Percentiles rank a stretch among this genome's conserved stretches.
These are phyloP conservation scores for Tonatia bakeri DNA, from an alignment of 2,113 vertebrate genomes.

Conservation along the genomic window DNA sequence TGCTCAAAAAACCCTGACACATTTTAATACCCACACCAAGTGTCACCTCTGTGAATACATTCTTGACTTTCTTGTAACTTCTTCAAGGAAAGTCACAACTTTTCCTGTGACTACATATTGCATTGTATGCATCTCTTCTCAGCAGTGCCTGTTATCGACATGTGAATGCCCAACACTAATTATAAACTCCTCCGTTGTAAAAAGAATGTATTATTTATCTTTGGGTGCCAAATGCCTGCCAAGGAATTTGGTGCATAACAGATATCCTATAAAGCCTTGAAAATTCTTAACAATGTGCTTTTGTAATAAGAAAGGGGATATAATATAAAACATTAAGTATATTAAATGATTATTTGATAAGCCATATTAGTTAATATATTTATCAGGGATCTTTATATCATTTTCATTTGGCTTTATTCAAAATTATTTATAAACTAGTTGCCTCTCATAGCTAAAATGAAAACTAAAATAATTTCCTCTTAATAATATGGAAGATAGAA, in stretches of 20 bases:
- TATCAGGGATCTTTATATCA: not conserved
- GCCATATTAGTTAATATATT: not conserved
- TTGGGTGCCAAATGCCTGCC: not conserved
- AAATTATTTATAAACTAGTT: not conserved
- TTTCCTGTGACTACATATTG: not conserved
- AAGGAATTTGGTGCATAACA: not conserved
- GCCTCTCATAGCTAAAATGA: not conserved
- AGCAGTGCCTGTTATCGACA: not conserved
- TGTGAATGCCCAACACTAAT: not conserved
- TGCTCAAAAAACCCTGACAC: not conserved
- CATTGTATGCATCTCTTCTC: not conserved
- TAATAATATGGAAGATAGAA: conserved; percentile 32
- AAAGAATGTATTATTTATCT: not conserved
- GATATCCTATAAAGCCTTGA: not conserved
- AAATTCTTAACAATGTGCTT: not conserved
- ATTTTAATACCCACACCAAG: not conserved
- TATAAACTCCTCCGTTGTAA: not conserved
- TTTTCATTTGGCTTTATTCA: not conserved
- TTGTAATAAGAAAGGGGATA: not conserved
- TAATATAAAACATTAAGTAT: not conserved
- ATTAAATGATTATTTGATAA: not conserved
- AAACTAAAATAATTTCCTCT: conserved; percentile 15
- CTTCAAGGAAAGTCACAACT: not conserved
- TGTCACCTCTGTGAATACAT: not conserved
- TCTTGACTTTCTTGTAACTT: not conserved